Evolutionary conservation across 2,797 vertebrate species (phyloP).

Genomic region (Nyctalus aviator): DNA sequence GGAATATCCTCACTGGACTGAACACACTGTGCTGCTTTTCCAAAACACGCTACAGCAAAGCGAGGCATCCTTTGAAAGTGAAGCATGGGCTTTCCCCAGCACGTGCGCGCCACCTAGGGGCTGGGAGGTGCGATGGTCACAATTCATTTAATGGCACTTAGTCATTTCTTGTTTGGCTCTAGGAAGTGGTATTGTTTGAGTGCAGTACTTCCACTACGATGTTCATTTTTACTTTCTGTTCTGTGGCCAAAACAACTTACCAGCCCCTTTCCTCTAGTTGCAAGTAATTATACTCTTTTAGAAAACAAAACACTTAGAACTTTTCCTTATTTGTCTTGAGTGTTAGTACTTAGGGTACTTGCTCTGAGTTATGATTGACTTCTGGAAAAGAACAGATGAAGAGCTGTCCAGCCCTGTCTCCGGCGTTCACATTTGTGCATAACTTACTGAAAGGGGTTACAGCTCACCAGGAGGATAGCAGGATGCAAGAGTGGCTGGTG

Average conservation of each 20-base stretch:
- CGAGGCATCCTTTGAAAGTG: slow-evolving; percentile 80
- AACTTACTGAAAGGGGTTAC: slow-evolving; percentile 25
- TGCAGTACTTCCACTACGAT: slow-evolving; percentile 68
- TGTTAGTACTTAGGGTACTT: neutral
- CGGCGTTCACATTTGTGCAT: slow-evolving; percentile 59
- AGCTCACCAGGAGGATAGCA: slow-evolving; percentile 60
- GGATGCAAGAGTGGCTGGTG: slow-evolving; percentile 39
- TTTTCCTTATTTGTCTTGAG: slow-evolving; percentile 72
- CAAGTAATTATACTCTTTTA: slow-evolving; percentile 18
- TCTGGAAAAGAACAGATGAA: slow-evolving; percentile 76
- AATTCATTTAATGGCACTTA: slow-evolving; percentile 87
- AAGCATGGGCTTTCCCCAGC: slow-evolving; percentile 51
- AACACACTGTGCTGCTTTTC: slow-evolving; percentile 85
- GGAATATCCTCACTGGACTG: slow-evolving; percentile 84
- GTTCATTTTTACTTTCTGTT: slow-evolving; percentile 55
- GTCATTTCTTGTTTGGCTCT: slow-evolving; percentile 83
- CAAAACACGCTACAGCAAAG: slow-evolving; percentile 84
- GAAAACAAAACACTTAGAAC: slow-evolving; percentile 32
- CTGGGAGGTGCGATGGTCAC: slow-evolving; percentile 81
- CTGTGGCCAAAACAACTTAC: slow-evolving; percentile 33
- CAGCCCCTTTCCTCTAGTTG: slow-evolving; percentile 45
- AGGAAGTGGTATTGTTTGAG: slow-evolving; percentile 81
- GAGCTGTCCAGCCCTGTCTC: slow-evolving; percentile 51
- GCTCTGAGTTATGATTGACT: slow-evolving; percentile 68
- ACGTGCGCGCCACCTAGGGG: slow-evolving; percentile 73